Evolutionary conservation across 1,140 invertebrate species (phyloP), one percentile per base, ranked within the genome.

Genomic region (Drosophila cardini): DNA sequence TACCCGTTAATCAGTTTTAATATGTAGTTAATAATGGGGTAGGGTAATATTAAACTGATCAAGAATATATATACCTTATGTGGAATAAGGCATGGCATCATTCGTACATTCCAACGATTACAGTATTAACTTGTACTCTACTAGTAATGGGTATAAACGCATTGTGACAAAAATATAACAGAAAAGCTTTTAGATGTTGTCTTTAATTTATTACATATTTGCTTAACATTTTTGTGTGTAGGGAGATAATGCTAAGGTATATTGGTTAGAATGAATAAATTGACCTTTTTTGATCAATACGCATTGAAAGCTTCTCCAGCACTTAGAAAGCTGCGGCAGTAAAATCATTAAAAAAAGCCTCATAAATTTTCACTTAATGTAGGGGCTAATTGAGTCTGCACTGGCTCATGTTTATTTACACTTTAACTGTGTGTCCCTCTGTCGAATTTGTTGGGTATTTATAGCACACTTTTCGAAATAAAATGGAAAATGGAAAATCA

Each of bases 361-460:
- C 75, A 86, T 86, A 86, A 81, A 86, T 86, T 69, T 50, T 9
- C 26, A n/a, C 48, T 16, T 61, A 21, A 48, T 11, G 48, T 34
- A 60, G 36, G 21, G 74, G 68, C 83, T 87, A 86, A 82, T 87
- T 82, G 68, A 86, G 83, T 87, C 79, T 72, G 61, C 64, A 76
- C 63, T 53, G 55, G 43, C 76, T 53, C 18, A 74, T 70, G 65
- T 50, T 73, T 69, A 45, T 50, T 43, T 13, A 63, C 46, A 18
- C 16, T 43, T 69, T 53, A 26, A 50, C 38, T 58, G 21, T 8
- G 43, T 40, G 45, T 48, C 15, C 16, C 36, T 56, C 18, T 53
- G 60, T 53, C 26, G 43, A 26, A 36, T 55, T 43, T 56, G 16
- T 43, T 21, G 36, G 1, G 45, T 87, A 86, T 86, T 82, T 79